phyloP scores from a whole-genome alignment of 2,113 vertebrate genomes.

The Aplodontia rufa region DNA sequence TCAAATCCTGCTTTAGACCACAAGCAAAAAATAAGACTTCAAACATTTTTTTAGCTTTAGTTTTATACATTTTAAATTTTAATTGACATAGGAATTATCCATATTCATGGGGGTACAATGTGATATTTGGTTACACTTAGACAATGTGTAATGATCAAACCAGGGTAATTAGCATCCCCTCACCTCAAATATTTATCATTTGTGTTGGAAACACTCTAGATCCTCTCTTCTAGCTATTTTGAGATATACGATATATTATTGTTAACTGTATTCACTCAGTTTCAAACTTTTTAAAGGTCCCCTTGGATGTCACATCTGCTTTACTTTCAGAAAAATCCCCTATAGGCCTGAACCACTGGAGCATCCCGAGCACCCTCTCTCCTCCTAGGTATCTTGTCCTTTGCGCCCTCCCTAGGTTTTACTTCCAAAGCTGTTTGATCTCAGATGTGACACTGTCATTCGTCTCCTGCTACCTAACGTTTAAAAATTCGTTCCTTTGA shows the following conservation, averaged over 20 bases:
- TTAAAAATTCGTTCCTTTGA: slow-evolving; percentile 1
- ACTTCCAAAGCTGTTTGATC: slow-evolving; percentile 31
- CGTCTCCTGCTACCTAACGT: not conserved
- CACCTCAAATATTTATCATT: no score
- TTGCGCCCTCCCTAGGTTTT: slow-evolving; percentile 12
- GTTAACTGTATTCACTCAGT: not conserved
- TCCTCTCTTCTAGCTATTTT: not conserved
- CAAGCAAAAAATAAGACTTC: not conserved
- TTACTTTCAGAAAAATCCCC: not conserved
- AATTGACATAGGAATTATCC: not conserved
- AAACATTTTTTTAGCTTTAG: not conserved
- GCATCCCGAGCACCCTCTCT: not conserved
- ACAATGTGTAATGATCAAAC: not conserved
- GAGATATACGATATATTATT: not conserved
- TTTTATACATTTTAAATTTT: not conserved
- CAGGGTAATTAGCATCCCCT: no score
- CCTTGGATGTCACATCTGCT: not conserved
- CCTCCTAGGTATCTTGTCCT: not conserved
- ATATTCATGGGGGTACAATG: not conserved
- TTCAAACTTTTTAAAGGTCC: not conserved
- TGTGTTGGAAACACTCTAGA: not conserved
- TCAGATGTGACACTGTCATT: not conserved
- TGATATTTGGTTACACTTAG: not conserved
- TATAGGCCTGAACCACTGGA: not conserved
- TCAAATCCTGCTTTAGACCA: not conserved